phyloP scores from a whole-genome alignment of 2,888 invertebrate genomes.

The Melanophora roralis region DNA sequence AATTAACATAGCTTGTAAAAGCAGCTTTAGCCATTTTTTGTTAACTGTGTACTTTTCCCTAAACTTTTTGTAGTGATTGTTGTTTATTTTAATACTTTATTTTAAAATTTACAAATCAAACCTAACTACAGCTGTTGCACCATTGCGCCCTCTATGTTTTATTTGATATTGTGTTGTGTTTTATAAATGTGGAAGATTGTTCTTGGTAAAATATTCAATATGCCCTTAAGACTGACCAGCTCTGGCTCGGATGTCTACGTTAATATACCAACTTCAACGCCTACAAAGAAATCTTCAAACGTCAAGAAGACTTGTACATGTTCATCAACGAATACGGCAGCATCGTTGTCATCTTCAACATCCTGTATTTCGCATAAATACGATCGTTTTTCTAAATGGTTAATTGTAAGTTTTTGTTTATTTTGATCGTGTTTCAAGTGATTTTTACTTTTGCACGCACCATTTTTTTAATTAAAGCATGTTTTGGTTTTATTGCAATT shows the following conservation, averaged over 20 bases:
- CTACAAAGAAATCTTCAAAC: slow-evolving; percentile 29
- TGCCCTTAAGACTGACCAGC: slow-evolving; percentile 51
- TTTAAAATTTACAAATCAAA: too few species aligned
- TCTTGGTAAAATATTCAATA: slow-evolving; percentile 31
- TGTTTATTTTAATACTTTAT: neutral
- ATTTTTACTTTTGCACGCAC: neutral
- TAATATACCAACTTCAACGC: slow-evolving; percentile 39
- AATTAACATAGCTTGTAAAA: too few species aligned
- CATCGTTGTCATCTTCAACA: slow-evolving; percentile 31
- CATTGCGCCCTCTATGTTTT: slow-evolving; percentile 24
- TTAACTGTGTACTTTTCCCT: too few species aligned
- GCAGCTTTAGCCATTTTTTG: too few species aligned
- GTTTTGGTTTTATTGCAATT: too few species aligned
- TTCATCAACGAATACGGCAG: slow-evolving; percentile 11
- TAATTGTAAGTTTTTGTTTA: slow-evolving; percentile 53
- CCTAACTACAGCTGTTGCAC: neutral
- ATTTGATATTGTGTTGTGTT: slow-evolving; percentile 22
- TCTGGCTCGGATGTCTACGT: slow-evolving; percentile 40
- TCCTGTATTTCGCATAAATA: slow-evolving; percentile 52
- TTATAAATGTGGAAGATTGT: slow-evolving; percentile 35
- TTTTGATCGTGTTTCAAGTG: neutral
- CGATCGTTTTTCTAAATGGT: slow-evolving; percentile 52
- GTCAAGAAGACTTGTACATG: slow-evolving; percentile 11
- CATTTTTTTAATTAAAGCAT: too few species aligned
- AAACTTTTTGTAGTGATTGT: neutral